Conservation (phyloP, 2,888 invertebrate genomes). For the Terebella lapidaria region DNA sequence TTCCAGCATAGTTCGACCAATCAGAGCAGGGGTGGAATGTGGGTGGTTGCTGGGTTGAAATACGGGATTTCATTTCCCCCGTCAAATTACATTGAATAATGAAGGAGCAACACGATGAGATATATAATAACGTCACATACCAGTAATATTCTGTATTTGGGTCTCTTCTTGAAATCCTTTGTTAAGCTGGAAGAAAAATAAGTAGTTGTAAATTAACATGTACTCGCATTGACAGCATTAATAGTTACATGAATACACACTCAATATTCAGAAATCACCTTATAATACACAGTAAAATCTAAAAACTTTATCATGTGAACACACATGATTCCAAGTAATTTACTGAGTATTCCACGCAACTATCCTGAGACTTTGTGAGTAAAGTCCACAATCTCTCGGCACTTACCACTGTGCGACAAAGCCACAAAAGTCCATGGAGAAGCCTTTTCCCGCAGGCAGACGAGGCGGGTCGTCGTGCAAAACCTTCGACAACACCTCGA, state of each 20-base stretch:
- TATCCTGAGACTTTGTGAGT: too few species aligned
- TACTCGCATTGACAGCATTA: background rate
- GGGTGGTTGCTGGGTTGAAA: too few species aligned
- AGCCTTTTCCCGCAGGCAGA: conserved; percentile 71
- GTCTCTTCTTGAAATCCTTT: conserved; percentile 87
- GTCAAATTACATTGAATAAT: too few species aligned
- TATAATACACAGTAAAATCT: background rate
- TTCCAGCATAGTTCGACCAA: too few species aligned
- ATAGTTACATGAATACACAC: background rate
- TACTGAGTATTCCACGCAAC: too few species aligned
- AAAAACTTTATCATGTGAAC: background rate
- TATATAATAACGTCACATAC: too few species aligned
- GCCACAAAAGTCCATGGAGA: conserved; percentile 78
- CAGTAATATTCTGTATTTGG: conserved; percentile 87
- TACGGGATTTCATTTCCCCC: too few species aligned
- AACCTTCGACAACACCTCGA: conserved; percentile 91
- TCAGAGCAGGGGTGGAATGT: too few species aligned
- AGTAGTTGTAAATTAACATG: background rate
- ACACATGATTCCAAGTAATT: background rate
- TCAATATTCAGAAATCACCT: background rate
- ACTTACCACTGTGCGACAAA: conserved; percentile 87
- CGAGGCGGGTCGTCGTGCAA: conserved; percentile 62
- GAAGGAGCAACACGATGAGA: too few species aligned
- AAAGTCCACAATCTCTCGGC: too few species aligned
- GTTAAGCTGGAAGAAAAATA: conserved; percentile 66